These are phyloP conservation scores for Malacoctenus gilli DNA, from an alignment of 2,797 vertebrate genomes.

Conservation along the genomic window DNA sequence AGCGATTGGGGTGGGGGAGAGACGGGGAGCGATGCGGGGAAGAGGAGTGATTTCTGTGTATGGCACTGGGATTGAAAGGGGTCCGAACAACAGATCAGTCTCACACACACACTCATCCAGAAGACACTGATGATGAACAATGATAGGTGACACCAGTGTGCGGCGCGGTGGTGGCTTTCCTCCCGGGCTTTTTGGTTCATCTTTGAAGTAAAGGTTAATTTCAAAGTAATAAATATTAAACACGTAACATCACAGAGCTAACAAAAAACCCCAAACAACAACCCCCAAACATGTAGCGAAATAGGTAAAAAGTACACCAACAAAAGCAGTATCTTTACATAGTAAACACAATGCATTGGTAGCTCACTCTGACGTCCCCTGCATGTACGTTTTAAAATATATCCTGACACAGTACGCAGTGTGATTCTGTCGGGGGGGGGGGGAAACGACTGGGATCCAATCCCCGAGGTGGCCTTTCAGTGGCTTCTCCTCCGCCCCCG, in stretches of 20 bases:
- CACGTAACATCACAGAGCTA: conserved; percentile 68
- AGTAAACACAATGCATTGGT: conserved; percentile 75
- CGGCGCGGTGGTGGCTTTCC: conserved; percentile 63
- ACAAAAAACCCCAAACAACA: conserved; percentile 34
- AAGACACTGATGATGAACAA: conserved; percentile 8
- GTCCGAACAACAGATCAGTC: conserved; percentile 33
- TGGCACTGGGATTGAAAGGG: conserved; percentile 49
- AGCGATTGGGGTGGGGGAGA: conserved; percentile 2
- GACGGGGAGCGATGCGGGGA: neutral
- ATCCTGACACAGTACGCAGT: conserved; percentile 76
- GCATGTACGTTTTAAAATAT: conserved; percentile 76
- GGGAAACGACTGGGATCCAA: no score
- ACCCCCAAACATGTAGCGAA: conserved; percentile 27
- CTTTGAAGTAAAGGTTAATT: conserved; percentile 64
- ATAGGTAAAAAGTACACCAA: conserved; percentile 41
- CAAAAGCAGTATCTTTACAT: conserved; percentile 75
- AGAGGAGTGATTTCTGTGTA: conserved; percentile 31
- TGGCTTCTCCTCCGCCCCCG: conserved; percentile 50
- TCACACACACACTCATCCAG: conserved; percentile 21
- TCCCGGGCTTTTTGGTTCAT: conserved; percentile 73
- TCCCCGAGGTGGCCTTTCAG: conserved; percentile 51
- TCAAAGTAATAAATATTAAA: conserved; percentile 79
- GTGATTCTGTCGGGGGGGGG: conserved; percentile 54
- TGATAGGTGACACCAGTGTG: conserved; percentile 36
- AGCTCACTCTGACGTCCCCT: conserved; percentile 66